Conservation (phyloP, 1,140 invertebrate species). For the Lineus longissimus region DNA sequence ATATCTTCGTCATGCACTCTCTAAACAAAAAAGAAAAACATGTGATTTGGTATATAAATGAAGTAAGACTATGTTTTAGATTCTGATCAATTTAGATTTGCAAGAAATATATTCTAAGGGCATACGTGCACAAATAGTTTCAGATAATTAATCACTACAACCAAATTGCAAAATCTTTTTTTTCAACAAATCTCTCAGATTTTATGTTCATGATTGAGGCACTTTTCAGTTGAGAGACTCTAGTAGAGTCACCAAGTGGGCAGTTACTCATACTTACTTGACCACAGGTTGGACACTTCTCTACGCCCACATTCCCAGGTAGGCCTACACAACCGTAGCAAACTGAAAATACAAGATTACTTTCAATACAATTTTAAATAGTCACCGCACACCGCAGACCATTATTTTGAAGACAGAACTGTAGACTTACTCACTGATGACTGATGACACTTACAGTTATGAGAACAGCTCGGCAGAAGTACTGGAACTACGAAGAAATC, state of each 20-base stretch:
- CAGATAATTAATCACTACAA: background rate
- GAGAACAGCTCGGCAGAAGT: slow-evolving; percentile 20
- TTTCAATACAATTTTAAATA: no score
- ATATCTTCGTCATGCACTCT: slow-evolving; percentile 52
- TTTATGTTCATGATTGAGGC: no score
- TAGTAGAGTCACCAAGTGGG: no score
- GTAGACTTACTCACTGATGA: background rate
- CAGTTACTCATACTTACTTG: slow-evolving; percentile 52
- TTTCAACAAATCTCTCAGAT: no score
- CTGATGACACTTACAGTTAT: slow-evolving; percentile 21
- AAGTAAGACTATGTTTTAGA: background rate
- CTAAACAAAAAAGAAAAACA: slow-evolving; percentile 11
- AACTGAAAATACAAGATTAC: slow-evolving; percentile 45
- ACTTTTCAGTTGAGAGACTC: no score
- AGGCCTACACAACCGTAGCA: slow-evolving; percentile 63
- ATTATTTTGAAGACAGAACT: no score
- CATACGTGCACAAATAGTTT: no score
- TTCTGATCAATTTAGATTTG: no score
- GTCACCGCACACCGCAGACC: no score
- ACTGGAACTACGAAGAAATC: slow-evolving; percentile 21
- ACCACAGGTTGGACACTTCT: slow-evolving; percentile 59
- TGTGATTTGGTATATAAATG: background rate
- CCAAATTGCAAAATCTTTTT: no score
- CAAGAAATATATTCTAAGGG: no score
- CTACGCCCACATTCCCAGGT: slow-evolving; percentile 58